These are phyloP conservation scores for Isurus oxyrinchus DNA, from an alignment of 2,113 vertebrate genomes.

Conservation along the genomic window DNA sequence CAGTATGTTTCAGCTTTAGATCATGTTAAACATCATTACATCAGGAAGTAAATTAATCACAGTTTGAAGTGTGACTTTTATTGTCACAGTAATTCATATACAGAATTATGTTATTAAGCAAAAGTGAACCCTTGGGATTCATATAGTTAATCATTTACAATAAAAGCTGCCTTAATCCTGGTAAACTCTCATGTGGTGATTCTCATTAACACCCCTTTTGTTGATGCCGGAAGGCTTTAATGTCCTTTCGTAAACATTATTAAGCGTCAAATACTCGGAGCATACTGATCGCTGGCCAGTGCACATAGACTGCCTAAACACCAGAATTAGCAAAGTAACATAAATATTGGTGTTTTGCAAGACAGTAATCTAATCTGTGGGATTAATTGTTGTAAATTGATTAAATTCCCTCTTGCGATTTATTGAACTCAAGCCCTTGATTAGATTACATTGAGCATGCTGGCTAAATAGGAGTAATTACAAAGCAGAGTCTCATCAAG, in stretches of 20 bases:
- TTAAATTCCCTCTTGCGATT: conserved; percentile 4
- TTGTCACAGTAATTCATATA: not conserved
- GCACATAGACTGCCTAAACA: not conserved
- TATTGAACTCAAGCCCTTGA: not conserved
- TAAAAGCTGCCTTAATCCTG: conserved; percentile 10
- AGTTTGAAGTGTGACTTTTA: not conserved
- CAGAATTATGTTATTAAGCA: not conserved
- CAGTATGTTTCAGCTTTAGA: not conserved
- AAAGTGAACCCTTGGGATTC: not conserved
- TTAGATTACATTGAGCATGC: not conserved
- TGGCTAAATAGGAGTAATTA: not conserved
- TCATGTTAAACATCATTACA: not conserved
- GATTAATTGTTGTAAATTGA: conserved; percentile 17
- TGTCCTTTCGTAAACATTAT: not conserved
- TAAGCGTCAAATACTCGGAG: not conserved
- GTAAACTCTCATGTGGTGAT: not conserved
- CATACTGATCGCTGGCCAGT: not conserved
- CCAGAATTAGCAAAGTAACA: not conserved
- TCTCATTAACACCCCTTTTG: conserved; percentile 19
- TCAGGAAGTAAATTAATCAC: not conserved
- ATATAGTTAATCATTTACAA: conserved; percentile 12
- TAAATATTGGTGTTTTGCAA: not conserved
- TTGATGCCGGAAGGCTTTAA: conserved; percentile 16
- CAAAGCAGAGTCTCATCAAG: conserved; percentile 17
- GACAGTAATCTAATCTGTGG: not conserved